These are phyloP conservation scores for Calephelis nemesis DNA, from an alignment of 1,140 invertebrate genomes.

Conservation along the genomic window DNA sequence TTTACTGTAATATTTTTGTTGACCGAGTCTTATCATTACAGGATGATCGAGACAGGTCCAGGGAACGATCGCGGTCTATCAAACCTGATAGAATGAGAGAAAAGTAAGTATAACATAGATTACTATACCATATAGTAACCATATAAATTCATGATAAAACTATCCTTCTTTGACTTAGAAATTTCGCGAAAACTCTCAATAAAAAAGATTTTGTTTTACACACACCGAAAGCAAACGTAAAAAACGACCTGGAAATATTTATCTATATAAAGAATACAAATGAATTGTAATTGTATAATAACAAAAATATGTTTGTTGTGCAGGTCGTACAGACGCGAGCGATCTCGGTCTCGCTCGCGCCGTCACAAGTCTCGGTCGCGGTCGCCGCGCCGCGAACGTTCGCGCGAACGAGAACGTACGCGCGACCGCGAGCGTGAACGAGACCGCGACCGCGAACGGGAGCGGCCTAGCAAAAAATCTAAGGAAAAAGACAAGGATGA, in stretches of 20 bases:
- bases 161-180: too few species aligned
- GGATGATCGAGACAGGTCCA: slow-evolving; percentile 67
- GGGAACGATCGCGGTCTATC: slow-evolving; percentile 71
- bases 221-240: too few species aligned
- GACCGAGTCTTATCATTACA: slow-evolving; percentile 24
- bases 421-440: slow-evolving; percentile 42
- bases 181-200: too few species aligned
- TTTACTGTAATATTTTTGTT: too few species aligned
- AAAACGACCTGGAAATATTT: too few species aligned
- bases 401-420: slow-evolving; percentile 53
- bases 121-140: too few species aligned
- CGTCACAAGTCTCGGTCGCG: slow-evolving; percentile 74
- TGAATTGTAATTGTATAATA: too few species aligned
- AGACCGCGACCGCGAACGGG: slow-evolving; percentile 43
- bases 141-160: too few species aligned
- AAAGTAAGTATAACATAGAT: slow-evolving; percentile 51
- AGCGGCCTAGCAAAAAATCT: slow-evolving; percentile 50
- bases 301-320: neutral
- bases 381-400: slow-evolving; percentile 48
- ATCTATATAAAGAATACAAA: too few species aligned
- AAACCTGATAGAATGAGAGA: slow-evolving; percentile 72
- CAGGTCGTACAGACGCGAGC: slow-evolving; percentile 69
- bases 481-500: slow-evolving; percentile 74
- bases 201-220: too few species aligned
- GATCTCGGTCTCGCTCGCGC: slow-evolving; percentile 70